Base-by-base conservation (phyloP, 2,888 invertebrate species). In the Dorcus parallelipipedus region DNA sequence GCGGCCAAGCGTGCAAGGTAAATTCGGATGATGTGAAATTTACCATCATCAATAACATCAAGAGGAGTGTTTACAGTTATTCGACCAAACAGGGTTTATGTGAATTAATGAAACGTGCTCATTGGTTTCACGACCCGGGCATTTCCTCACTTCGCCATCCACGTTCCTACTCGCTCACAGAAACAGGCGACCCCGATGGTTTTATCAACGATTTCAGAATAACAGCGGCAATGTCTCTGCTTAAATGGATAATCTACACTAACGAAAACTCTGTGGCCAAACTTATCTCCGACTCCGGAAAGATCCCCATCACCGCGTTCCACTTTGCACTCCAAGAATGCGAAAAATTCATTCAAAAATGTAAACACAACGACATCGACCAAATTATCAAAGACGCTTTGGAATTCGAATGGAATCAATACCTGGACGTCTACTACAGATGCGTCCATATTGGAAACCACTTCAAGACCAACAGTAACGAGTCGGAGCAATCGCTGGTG, bases 151-250 rank as follows among this genome's bases (percentile, higher is more conserved):
- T 89, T 41, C 83, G 84, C 55, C 86, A 85, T 71, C 93, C 93
- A 0, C 83, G 93, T 3, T 87, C 89, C 53, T 91, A 89, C 71
- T 83, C 84, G 66, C 81, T 86, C 51, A 80, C 78, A 48, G 82
- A 85, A 65, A 73, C 73, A 9, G 82, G 82, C 20, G 87, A 86
- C 65, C 74, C 81, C 45, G 81, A 82, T 54, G 82, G 81, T 23
- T 89, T 89, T 71, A 73, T 83, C 55, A 83, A 84, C 64, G 93
- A 95, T 74, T 95, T 86, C 73, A 85, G 88, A 71, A 79, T 88
- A 53, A 93, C 92, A 2, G 89, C 92, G 3, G 91, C 92, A 64
- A 85, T 89, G 51, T 87, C 88, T 63, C 78, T 94, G 54, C 75
- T 95, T 41, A 88, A 88, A 71, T 89, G 84, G 79, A 79, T 85